Base-by-base conservation (phyloP, 2,888 invertebrate genomes). In the Drosophila anomalata region DNA sequence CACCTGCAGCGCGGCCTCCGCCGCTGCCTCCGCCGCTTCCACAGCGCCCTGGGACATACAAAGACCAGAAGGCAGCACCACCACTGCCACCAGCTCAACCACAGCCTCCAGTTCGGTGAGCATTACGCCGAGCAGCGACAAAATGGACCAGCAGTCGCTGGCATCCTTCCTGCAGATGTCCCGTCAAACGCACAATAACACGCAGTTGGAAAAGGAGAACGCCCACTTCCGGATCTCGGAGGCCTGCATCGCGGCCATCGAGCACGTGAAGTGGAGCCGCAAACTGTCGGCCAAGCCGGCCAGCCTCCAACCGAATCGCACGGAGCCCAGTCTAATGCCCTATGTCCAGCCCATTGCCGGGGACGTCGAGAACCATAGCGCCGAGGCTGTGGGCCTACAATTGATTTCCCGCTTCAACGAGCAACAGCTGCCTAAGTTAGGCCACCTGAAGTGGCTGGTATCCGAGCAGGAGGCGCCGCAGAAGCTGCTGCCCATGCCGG, bases 151-250 rank as follows among this genome's bases (percentile, higher is more conserved):
- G 0, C 96, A 96, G 91, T 95, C 95, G 78, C 91, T 96, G 44
- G 94, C 94, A 6, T 94, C 94, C 50, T 96, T 96, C 89, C 91
- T 96, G 31, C 94, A 95, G 2, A 95, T 95, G 20, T 94, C 95
- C 51, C 94, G 95, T 76, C 95, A 95, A 87, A 93, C 94, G 31
- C 93, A 94, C 69, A 93, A 94, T 20, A 95, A 95, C 85, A 96
- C 96, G 0, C 96, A 96, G 86, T 92, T 96, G 63, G 96, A 96
- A 85, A 92, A 96, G 87, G 97, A 97, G 92, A 97, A 97, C 92
- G 96, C 96, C 0, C 97, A 97, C 92, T 97, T 97, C 90, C 95
- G 94, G 85, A 95, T 97, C 71, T 96, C 95, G 2, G 97, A 97
- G 91, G 96, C 96, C 0, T 94, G 97, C 88, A 97, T 97, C 73